Base-by-base conservation (phyloP, 2,888 invertebrate genomes). In the Drosophila macrospina region DNA sequence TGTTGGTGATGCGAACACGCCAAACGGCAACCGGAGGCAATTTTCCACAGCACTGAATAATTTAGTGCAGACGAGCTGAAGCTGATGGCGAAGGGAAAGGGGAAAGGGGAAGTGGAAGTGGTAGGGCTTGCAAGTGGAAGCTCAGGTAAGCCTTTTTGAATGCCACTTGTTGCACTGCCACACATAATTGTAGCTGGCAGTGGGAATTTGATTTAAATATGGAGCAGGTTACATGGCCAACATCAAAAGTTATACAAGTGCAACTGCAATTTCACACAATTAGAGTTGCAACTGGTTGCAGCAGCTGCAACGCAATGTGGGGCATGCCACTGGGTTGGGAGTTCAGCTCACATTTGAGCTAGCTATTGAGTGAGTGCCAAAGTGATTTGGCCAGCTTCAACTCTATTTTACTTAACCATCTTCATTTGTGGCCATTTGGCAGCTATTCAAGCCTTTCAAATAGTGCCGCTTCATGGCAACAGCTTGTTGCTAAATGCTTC, bases 1-100 rank as follows among this genome's bases (percentile, higher is more conserved):
- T 48, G 8, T 8, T 34, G 24, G 5, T 52, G 61, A 26, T 41
- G 32, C 36, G 39, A 66, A 37, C 69, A 80, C 65, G 74, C 56
- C 52, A 56, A 37, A 20, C 67, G 30, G 44, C 65, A 65, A 83
- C 89, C 86, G 83, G 83, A 86, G 89, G 86, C 81, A 89, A 81
- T 88, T 89, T 89, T 86, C 86, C 83, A 78, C 63, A 70, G 67
- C 73, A 70, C 47, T 79, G 61, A 67, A 62, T 59, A 64, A 66
- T 80, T 69, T 41, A 67, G 64, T n/a, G 41, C 52, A 48, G 51
- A 41, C 51, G 28, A 20, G 26, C 30, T 24, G 42, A 5, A n/a
- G 4, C 34, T n/a, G n/a, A 13, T 47, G 5, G 7, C 2, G 47
- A 11, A 16, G 41, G 37, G 50, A 5, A 13, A 20, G 10, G 47